These are phyloP conservation scores for Gryon sp. DNA, from an alignment of 1,140 invertebrate genomes.

Conservation along the genomic window DNA sequence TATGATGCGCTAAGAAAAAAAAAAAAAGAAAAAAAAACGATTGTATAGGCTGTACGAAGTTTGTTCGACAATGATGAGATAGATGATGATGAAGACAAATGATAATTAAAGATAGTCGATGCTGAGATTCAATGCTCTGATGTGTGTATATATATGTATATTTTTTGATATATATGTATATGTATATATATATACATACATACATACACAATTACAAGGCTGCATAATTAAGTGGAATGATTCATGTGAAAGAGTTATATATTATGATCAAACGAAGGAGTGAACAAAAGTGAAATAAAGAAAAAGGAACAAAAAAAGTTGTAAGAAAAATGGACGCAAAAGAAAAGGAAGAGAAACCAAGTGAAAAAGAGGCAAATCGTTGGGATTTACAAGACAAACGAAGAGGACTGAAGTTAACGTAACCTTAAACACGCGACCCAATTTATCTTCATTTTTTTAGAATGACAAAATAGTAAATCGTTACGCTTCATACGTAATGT, in stretches of 20 bases:
- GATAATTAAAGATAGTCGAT: conserved; percentile 5
- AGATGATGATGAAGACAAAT: neutral
- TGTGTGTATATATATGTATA: conserved; percentile 55
- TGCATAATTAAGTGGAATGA: conserved; percentile 37
- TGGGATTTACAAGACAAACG: conserved; percentile 60
- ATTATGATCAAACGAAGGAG: conserved; percentile 23
- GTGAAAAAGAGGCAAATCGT: conserved; percentile 22
- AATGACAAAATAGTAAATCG: conserved; percentile 74
- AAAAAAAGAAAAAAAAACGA: too few species aligned
- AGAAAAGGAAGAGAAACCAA: too few species aligned
- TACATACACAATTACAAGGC: conserved; percentile 34
- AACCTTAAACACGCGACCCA: conserved; percentile 70
- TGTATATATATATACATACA: conserved; percentile 53
- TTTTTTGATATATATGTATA: conserved; percentile 37
- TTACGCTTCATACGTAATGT: conserved; percentile 74
- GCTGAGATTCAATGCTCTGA: too few species aligned
- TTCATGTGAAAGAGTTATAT: conserved; percentile 35
- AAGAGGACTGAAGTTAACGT: conserved; percentile 73
- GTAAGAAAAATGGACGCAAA: too few species aligned
- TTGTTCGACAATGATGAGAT: conserved; percentile 20
- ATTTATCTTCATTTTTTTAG: conserved; percentile 74
- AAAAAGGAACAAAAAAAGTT: conserved; percentile 52
- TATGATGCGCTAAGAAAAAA: too few species aligned
- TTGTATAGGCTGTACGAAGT: conserved; percentile 72
- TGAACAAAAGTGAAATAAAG: conserved; percentile 12